phyloP scores from a whole-genome alignment of 2,113 vertebrate species.

The Ibidorhyncha struthersii region DNA sequence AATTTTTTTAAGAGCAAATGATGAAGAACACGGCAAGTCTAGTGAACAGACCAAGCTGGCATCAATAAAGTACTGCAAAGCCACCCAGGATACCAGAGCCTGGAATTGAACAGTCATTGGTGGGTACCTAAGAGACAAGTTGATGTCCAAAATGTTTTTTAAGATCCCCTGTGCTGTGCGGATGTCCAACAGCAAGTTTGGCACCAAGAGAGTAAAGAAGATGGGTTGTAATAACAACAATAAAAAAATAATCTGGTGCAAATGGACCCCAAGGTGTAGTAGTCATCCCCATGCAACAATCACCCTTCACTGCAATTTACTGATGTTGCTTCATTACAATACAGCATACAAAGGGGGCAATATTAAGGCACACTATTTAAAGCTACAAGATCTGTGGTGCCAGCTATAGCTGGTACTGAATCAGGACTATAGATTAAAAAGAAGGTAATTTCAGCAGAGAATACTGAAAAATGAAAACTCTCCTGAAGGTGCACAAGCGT shows the following conservation, averaged over 20 bases:
- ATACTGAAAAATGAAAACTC: constrained; percentile 6
- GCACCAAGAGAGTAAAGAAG: constrained; percentile 72
- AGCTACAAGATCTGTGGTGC: constrained; percentile 36
- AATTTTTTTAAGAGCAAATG: constrained; percentile 36
- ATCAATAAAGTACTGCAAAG: constrained; percentile 16
- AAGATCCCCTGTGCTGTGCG: constrained; percentile 41
- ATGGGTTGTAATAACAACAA: constrained; percentile 81
- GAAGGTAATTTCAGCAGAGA: constrained; percentile 35
- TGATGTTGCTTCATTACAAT: constrained; percentile 80
- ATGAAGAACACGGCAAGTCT: background rate
- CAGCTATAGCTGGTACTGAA: constrained; percentile 15
- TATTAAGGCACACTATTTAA: constrained; percentile 68
- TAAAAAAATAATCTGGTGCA: constrained; percentile 83
- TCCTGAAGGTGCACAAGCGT: background rate
- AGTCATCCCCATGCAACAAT: constrained; percentile 78
- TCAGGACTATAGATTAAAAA: background rate
- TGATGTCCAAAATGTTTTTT: constrained; percentile 61
- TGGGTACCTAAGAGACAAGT: constrained; percentile 43
- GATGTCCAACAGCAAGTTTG: constrained; percentile 74
- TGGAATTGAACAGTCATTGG: constrained; percentile 51
- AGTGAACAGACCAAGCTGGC: background rate
- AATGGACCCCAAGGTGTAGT: constrained; percentile 80
- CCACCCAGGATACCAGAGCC: constrained; percentile 24
- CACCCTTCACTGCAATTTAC: constrained; percentile 81
- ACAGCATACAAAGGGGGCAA: constrained; percentile 66